phyloP scores from a whole-genome alignment of 2,113 vertebrate genomes.

The Solea senegalensis region DNA sequence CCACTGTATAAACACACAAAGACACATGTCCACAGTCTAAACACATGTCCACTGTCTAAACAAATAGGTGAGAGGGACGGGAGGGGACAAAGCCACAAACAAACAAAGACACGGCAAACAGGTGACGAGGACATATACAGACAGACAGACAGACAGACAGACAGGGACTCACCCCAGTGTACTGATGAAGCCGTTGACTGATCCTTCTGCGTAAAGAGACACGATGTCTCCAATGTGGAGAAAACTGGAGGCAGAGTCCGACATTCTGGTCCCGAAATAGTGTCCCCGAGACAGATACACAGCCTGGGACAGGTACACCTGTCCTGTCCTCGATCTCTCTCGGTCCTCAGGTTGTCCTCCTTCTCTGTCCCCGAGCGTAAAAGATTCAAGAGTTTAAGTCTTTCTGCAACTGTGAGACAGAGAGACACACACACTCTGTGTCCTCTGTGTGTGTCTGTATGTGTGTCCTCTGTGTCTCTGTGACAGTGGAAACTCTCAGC shows the following conservation, averaged over 20 bases:
- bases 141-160: background rate
- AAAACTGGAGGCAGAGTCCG: conserved; percentile 93
- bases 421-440: background rate
- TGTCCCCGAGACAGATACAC: background rate
- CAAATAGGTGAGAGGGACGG: too few relatives aligned
- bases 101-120: too few relatives aligned
- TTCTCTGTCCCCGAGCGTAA: background rate
- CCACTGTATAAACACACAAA: too few relatives aligned
- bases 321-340: background rate
- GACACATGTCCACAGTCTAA: too few relatives aligned
- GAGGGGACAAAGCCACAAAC: too few relatives aligned
- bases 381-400: too few relatives aligned
- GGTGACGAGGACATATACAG: too few relatives aligned
- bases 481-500: too few relatives aligned
- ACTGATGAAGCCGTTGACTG: conserved; percentile 94
- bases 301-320: background rate
- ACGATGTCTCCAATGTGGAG: conserved; percentile 94
- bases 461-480: background rate
- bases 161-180: conserved; percentile 88
- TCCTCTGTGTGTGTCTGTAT: background rate
- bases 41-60: too few relatives aligned
- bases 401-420: too few relatives aligned
- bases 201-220: conserved; percentile 92
- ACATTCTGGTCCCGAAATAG: conserved; percentile 72
- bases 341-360: background rate